phyloP scores from a whole-genome alignment of 2,797 vertebrate species.

The Enteromius radiatus region DNA sequence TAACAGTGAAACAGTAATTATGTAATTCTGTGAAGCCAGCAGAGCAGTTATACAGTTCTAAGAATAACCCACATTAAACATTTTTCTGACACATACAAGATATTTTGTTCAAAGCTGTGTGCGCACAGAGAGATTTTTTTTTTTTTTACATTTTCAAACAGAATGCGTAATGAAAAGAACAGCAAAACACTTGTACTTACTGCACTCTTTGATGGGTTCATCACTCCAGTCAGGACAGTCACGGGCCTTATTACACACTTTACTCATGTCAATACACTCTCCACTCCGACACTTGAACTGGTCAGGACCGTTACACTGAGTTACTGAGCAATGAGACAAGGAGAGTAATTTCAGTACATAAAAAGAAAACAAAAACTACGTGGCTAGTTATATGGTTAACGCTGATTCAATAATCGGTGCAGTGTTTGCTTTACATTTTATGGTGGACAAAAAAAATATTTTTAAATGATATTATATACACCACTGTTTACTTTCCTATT shows the following conservation, averaged over 20 bases:
- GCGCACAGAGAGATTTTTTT: background rate
- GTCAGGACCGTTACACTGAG: constrained; percentile 91
- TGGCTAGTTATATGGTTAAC: background rate
- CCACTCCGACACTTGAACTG: constrained; percentile 96
- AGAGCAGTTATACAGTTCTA: background rate
- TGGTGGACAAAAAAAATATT: background rate
- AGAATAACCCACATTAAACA: background rate
- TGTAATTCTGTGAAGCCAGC: background rate
- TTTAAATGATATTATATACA: background rate
- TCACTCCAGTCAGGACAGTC: constrained; percentile 98
- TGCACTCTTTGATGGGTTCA: constrained; percentile 93
- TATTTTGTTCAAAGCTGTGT: background rate
- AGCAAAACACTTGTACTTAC: constrained; percentile 78
- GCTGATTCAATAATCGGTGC: background rate
- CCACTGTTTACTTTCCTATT: background rate
- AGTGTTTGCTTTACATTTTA: background rate
- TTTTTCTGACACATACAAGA: background rate
- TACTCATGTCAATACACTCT: constrained; percentile 92
- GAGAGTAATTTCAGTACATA: background rate
- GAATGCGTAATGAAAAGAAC: background rate
- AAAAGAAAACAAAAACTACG: background rate
- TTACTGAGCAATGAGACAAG: constrained; percentile 74
- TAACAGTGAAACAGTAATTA: background rate
- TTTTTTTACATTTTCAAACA: background rate
- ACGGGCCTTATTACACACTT: constrained; percentile 91